phyloP scores from a whole-genome alignment of 2,888 invertebrate genomes.

The Drosophila formosana region DNA sequence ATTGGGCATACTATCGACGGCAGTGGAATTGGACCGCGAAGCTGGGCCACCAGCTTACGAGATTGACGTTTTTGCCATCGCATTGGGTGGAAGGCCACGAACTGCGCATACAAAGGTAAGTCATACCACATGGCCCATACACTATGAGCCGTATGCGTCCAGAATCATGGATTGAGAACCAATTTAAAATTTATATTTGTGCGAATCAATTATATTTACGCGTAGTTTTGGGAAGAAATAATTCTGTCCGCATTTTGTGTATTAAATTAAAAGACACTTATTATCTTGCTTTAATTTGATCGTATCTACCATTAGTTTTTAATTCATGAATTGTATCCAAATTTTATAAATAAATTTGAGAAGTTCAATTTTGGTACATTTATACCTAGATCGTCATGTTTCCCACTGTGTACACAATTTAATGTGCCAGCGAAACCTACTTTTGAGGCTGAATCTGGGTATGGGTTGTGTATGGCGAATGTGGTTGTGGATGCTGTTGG shows the following conservation, averaged over 20 bases:
- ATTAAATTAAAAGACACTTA: too few species aligned
- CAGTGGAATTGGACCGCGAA: constrained; percentile 93
- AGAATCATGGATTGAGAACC: neutral
- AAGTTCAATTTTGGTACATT: too few species aligned
- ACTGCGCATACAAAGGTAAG: constrained; percentile 94
- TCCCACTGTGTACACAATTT: too few species aligned
- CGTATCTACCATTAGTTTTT: too few species aligned
- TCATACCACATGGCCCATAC: constrained; percentile 7
- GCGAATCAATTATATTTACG: too few species aligned
- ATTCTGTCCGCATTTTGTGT: too few species aligned
- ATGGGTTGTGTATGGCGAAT: neutral
- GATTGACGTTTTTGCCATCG: constrained; percentile 94
- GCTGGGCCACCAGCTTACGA: constrained; percentile 93
- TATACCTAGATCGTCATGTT: too few species aligned
- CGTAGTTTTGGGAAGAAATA: too few species aligned
- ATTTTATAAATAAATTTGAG: too few species aligned
- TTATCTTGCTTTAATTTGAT: too few species aligned
- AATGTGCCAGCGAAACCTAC: constrained; percentile 22
- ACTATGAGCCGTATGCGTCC: too few species aligned
- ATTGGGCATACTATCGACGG: constrained; percentile 94
- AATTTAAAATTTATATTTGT: neutral
- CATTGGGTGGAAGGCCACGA: constrained; percentile 89
- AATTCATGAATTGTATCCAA: too few species aligned
- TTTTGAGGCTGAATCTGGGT: neutral
- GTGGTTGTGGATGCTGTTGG: constrained; percentile 8